These are phyloP conservation scores for Synanthedon andrenaeformis DNA, from an alignment of 2,888 invertebrate species.

Conservation along the genomic window DNA sequence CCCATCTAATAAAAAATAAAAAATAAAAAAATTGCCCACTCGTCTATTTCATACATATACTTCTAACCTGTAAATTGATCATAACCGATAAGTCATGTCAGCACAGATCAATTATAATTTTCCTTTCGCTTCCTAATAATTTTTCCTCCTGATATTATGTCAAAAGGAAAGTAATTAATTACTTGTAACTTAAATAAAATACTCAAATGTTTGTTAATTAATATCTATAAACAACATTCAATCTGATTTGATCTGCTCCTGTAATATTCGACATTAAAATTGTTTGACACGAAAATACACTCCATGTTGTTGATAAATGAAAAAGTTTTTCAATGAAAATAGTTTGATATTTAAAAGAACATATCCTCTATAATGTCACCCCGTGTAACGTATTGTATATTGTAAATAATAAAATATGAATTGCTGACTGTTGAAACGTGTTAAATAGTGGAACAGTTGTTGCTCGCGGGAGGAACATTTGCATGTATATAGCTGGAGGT, in stretches of 20 bases:
- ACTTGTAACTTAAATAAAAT: no score
- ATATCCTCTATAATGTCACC: not conserved
- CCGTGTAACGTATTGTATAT: not conserved
- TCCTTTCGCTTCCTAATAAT: no score
- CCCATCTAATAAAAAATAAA: no score
- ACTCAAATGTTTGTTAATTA: no score
- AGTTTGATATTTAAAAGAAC: not conserved
- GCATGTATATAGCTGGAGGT: slow-evolving; percentile 1
- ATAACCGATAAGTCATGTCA: no score
- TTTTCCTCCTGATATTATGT: no score
- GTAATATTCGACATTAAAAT: not conserved
- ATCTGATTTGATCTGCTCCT: not conserved
- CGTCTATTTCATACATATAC: no score
- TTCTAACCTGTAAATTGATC: no score
- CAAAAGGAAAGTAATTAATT: no score
- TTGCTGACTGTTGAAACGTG: slow-evolving; percentile 1
- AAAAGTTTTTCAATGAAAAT: not conserved
- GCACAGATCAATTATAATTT: no score
- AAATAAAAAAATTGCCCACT: no score
- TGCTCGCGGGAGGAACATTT: not conserved
- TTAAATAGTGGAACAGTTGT: slow-evolving; percentile 1
- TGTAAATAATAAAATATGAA: not conserved
- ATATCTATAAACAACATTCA: no score
- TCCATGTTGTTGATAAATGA: not conserved
- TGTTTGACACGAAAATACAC: not conserved